Base-by-base conservation (phyloP, 2,888 invertebrate genomes). In the Folsomia manolachei region DNA sequence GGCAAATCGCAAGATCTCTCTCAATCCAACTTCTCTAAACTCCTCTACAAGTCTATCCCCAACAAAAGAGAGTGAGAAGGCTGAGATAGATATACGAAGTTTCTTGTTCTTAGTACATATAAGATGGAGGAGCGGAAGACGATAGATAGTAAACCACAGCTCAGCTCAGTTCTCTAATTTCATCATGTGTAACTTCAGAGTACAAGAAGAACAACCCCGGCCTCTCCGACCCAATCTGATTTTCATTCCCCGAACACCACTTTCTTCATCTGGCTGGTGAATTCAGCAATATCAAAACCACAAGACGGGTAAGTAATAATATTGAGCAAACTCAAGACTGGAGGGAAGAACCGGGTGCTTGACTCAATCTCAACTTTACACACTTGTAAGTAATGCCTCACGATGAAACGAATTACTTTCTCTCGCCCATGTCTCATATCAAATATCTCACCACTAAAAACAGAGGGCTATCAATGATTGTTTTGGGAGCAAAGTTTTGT, bases 191-290 rank as follows among this genome's bases (percentile, higher is more conserved):
- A 9, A 24, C 1, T 21, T 63, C n/a, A 63, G 27, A 63, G 27
- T 27, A 63, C 63, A 14, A 39, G 39, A 7, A 60, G 21, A 21
- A n/a, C 60, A 4, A 60, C 4, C 19, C 60, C n/a, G 21, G 56
- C 52, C 63, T 66, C 18, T 39, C 27, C 19, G 23, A 19, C 24
- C 68, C 25, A 25, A 51, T 52, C 39, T 52, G 60, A 51, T 25
- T 23, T 66, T 66, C 67, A 66, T 23, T 53, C 62, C 69, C 60
- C 18, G 14, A 62, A 39, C 69, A 69, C 62, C 60, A 68, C 18
- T 56, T 53, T 56, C 60, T 53, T 68, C 68, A 39, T 39, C 39
- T 39, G 39, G 39, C n/a, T n/a, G n/a, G 39, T 14, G 14, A 39
- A 39, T 39, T 39, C 39, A 39, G 39, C 39, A 39, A 39, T 39